phyloP scores from a whole-genome alignment of 2,113 vertebrate species.

The Henicopernis longicauda region DNA sequence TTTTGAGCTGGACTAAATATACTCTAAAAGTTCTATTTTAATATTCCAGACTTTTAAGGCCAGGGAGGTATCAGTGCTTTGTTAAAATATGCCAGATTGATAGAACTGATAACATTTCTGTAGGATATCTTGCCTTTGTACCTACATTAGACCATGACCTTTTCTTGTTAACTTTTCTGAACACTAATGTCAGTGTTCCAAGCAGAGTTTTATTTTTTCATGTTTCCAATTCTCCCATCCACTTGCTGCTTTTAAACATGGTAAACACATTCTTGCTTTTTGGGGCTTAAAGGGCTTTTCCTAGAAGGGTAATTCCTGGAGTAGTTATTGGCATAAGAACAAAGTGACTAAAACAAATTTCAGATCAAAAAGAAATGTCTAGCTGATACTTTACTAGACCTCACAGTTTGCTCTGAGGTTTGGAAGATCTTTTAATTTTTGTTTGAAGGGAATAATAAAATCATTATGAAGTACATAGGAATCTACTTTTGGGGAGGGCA shows the following conservation, averaged over 20 bases:
- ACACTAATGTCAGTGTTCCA: not conserved
- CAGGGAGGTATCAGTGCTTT: not conserved
- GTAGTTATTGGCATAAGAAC: not conserved
- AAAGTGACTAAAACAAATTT: not conserved
- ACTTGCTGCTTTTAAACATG: not conserved
- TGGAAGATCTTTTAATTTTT: not conserved
- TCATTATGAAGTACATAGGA: not conserved
- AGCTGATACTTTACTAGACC: not conserved
- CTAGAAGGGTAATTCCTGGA: not conserved
- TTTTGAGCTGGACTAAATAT: not conserved
- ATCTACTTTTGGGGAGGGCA: not conserved
- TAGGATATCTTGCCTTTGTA: not conserved
- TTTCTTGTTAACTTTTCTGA: not conserved
- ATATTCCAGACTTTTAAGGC: not conserved
- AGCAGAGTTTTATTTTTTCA: not conserved
- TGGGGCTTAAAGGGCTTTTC: not conserved
- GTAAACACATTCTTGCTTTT: not conserved
- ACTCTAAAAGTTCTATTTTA: not conserved
- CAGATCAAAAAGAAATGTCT: not conserved
- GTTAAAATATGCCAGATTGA: not conserved
- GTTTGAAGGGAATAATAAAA: not conserved
- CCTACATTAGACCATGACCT: not conserved
- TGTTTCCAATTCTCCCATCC: not conserved
- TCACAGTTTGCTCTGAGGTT: not conserved
- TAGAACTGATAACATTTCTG: not conserved